Base-by-base conservation (phyloP, 2,888 invertebrate genomes). In the Theretra japonica region DNA sequence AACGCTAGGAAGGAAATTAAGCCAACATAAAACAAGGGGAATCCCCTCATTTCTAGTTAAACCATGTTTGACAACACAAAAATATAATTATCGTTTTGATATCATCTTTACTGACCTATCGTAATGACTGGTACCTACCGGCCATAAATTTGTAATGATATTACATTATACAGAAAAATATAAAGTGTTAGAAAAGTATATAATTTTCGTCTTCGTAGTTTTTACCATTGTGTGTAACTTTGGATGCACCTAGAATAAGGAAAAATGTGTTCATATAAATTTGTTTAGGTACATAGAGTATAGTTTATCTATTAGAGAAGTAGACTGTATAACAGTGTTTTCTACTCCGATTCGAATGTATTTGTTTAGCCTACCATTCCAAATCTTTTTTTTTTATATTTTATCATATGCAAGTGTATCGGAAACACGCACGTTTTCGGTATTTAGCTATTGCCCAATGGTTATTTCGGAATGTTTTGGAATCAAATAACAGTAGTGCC, bases 201-300 rank as follows among this genome's bases (percentile, higher is more conserved):
- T 81, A 79, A 76, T 79, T 73, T 80, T 83, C 23, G 80, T 84
- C 82, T 84, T 79, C 79, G 80, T 90, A 87, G 85, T 82, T 82
- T 84, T 83, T 88, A 89, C 86, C 77, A 85, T 83, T 87, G 89
- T 89, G 90, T 92, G 88, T 87, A 85, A 83, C 80, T 86, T 86
- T 86, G 81, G 86, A 88, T 88, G 89, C 90, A 91, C 88, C 85
- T 93, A 92, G 91, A 74, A 80, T 93, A 93, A 93, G 92, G 83
- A 92, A 92, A 92, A 90, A 94, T 94, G 94, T 94, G 94, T 94
- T 94, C 94, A 94, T 94, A 93, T 92, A 88, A 93, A 92, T 92
- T 93, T 94, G 92, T 92, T 92, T 88, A 86, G 83, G 83, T 81
- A 89, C 84, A 88, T 93, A 93, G 89, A 86, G 78, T 88, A 88